Evolutionary conservation across 2,888 invertebrate genomes (phyloP), one percentile per base, ranked within the genome.

Genomic region (Drosophila antonietae): DNA sequence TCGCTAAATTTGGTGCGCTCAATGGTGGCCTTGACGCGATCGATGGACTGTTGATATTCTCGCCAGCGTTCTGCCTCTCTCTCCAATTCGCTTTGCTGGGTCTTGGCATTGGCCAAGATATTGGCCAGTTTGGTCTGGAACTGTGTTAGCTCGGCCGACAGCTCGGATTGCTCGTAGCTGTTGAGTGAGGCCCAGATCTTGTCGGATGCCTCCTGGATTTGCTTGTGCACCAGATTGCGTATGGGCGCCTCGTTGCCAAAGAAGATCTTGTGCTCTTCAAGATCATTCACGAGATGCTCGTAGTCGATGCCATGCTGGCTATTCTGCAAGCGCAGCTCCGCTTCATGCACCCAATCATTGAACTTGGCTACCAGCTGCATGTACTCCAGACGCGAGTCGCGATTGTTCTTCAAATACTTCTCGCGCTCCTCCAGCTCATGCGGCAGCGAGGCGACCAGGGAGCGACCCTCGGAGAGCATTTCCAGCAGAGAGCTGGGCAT

Each of bases 251-350:
- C 97, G 47, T 96, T 96, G 73, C 95, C 95, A 91, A 97, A 97
- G 94, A 97, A 97, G 44, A 95, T 94, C 93, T 97, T 97, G 90
- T 97, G 97, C 85, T 97, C 97, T 90, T 97, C 97, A 31, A 98
- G 93, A 89, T 97, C 97, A 9, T 95, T 94, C 55, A 96, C 94
- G 10, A 98, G 95, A 80, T 97, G 97, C 83, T 97, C 96, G 89
- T 97, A 98, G 91, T 98, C 97, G 8, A 98, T 96, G 15, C 98
- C 98, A 75, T 96, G 96, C 88, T 96, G 96, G 74, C 96, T 95
- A 89, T 96, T 95, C 73, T 95, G 95, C 28, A 98, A 92, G 49
- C 96, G 95, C 56, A 95, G 95, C 80, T 96, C 96, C 0, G 97
- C 97, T 89, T 97, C 96, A 85, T 95, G 95, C 1, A 97, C 95